Evolutionary conservation across 2,888 invertebrate species (phyloP), one percentile per base, ranked within the genome.

Genomic region (Hesperia comma): DNA sequence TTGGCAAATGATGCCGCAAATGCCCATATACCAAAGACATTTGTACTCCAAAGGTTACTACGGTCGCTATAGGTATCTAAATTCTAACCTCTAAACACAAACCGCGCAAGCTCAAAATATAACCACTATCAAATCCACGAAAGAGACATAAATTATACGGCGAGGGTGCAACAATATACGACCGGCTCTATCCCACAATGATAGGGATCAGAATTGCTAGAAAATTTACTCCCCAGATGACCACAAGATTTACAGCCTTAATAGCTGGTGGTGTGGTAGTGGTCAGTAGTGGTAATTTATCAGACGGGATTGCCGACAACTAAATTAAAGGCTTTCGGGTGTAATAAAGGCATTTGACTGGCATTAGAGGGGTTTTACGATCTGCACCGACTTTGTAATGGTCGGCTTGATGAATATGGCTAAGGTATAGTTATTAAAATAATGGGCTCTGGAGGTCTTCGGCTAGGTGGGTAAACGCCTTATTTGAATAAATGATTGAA

Each of bases 221-320:
- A 66, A 66, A 66, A 66, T 66, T 60, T 37, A 66, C 66, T 66
- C 66, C 21, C 63, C 21, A 46, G 66, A 66, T 66, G 66, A 66
- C 66, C 60, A 61, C 71, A 77, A 87, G 87, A 90, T 90, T 90
- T 89, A 90, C 87, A 78, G 88, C 80, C 85, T 85, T 88, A 90
- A 90, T 90, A 88, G 88, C 79, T 77, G 76, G 81, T 85, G 85
- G 86, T 85, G 81, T 80, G 79, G 77, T 77, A 71, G 73, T 71
- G 78, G 77, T 73, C 76, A 72, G 70, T 70, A 70, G 72, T 72
- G 62, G 78, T 85, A 79, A 87, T 88, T 86, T 86, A 87, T 85
- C 83, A 81, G 77, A 70, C 71, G 71, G 74, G 71, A 72, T 74
- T 69, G 70, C 60, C 66, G 66, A 68, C 72, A 77, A 82, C 82